These are phyloP conservation scores for Tragelaphus imberbis DNA, from an alignment of 2,113 vertebrate species.

Conservation along the genomic window DNA sequence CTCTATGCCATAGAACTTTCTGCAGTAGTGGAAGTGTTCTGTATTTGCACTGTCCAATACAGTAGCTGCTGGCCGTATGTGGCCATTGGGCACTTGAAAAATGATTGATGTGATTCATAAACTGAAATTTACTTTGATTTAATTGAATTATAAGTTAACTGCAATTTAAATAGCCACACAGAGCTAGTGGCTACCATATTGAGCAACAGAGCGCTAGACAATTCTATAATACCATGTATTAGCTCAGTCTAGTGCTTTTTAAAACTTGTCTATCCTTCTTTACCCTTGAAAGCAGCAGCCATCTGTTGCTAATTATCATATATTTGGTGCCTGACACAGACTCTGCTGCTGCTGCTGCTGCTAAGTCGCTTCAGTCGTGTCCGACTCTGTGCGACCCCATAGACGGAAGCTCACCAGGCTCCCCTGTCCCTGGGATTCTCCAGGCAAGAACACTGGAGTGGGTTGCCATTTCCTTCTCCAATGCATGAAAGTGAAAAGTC, in stretches of 20 bases:
- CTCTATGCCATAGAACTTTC: neutral
- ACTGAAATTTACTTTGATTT: neutral
- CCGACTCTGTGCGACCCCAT: too few species aligned
- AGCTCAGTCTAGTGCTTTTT: neutral
- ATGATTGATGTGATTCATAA: neutral
- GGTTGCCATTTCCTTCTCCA: too few species aligned
- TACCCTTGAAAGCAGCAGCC: neutral
- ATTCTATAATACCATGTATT: neutral
- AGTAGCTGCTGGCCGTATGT: neutral
- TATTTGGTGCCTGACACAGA: neutral
- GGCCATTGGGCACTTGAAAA: neutral
- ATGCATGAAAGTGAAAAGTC: too few species aligned
- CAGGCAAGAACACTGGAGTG: too few species aligned
- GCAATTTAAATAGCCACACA: neutral
- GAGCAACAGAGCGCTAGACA: neutral
- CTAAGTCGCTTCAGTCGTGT: too few species aligned
- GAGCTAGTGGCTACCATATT: neutral
- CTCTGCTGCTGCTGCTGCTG: too few species aligned
- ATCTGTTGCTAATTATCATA: neutral
- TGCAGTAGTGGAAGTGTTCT: neutral
- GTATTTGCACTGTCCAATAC: neutral
- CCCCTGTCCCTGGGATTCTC: too few species aligned
- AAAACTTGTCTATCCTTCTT: neutral
- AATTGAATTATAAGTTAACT: neutral
- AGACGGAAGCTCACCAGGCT: too few species aligned